Evolutionary conservation across 2,888 invertebrate species (phyloP).

Genomic region (Zhuqinia jingwanae): DNA sequence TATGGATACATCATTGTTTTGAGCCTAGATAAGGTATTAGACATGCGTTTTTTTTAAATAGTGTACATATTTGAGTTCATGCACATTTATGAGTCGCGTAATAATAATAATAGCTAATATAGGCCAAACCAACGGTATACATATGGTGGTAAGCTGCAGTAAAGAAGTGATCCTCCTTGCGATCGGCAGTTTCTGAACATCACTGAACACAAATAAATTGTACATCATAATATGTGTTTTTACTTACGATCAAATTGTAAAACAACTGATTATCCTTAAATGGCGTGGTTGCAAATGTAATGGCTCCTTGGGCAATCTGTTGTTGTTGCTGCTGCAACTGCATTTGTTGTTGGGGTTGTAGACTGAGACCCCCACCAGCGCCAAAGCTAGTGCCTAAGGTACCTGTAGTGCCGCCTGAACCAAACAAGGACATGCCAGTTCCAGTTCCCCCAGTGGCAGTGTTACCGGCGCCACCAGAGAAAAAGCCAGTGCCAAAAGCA

Average conservation of each 20-base stretch:
- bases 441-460: conserved; percentile 23
- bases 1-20: too few relatives aligned
- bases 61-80: too few relatives aligned
- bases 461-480: conserved; percentile 33
- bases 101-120: too few relatives aligned
- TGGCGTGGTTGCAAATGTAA: conserved; percentile 87
- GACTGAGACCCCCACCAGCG: conserved; percentile 34
- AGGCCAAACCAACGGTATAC: too few relatives aligned
- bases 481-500: conserved; percentile 53
- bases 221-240: not conserved
- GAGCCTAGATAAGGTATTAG: too few relatives aligned
- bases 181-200: too few relatives aligned
- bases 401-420: conserved; percentile 1
- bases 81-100: too few relatives aligned
- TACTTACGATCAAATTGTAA: conserved; percentile 84
- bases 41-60: too few relatives aligned
- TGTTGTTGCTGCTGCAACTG: conserved; percentile 51
- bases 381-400: conserved; percentile 59
- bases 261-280: conserved; percentile 94
- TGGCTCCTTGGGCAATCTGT: conserved; percentile 24
- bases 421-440: conserved; percentile 54
- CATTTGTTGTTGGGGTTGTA: conserved; percentile 26
- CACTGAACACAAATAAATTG: too few relatives aligned
- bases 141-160: too few relatives aligned
- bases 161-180: too few relatives aligned